Percentiles rank a stretch among this genome's conserved stretches.
phyloP scores from a whole-genome alignment of 2,797 vertebrate species.

The Garrulus glandarius region DNA sequence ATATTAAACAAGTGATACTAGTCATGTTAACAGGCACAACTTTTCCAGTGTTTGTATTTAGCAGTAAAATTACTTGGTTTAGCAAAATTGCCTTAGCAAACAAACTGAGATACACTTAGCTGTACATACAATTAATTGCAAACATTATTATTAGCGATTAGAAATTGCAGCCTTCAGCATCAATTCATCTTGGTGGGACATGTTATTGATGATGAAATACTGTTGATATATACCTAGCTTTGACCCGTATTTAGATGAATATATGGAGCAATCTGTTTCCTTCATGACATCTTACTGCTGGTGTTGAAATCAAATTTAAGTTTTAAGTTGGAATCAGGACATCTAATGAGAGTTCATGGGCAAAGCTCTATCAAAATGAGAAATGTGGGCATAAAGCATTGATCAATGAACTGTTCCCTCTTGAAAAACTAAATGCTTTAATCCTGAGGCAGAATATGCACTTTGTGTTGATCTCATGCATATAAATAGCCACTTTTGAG shows the following conservation, averaged over 20 bases:
- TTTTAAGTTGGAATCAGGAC: constrained; percentile 17
- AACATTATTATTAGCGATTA: neutral
- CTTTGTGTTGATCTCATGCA: constrained; percentile 51
- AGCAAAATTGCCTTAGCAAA: neutral
- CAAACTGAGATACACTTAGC: neutral
- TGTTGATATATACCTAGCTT: neutral
- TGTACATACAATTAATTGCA: neutral
- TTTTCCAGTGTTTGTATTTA: neutral
- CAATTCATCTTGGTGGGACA: neutral
- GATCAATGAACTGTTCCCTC: constrained; percentile 44
- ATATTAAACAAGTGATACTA: constrained; percentile 5
- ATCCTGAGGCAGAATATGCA: constrained; percentile 69
- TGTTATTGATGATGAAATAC: neutral
- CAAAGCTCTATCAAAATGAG: constrained; percentile 51
- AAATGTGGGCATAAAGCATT: constrained; percentile 27
- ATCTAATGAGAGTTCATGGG: constrained; percentile 39
- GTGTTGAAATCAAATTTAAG: constrained; percentile 26
- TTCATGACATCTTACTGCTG: neutral
- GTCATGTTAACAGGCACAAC: neutral
- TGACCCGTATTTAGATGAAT: neutral
- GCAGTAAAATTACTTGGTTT: neutral
- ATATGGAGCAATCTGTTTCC: neutral
- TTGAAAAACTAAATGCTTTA: constrained; percentile 62
- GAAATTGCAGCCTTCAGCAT: neutral
- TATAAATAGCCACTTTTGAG: constrained; percentile 50